These are phyloP conservation scores for Origma solitaria DNA, from an alignment of 2,113 vertebrate genomes.

Conservation along the genomic window DNA sequence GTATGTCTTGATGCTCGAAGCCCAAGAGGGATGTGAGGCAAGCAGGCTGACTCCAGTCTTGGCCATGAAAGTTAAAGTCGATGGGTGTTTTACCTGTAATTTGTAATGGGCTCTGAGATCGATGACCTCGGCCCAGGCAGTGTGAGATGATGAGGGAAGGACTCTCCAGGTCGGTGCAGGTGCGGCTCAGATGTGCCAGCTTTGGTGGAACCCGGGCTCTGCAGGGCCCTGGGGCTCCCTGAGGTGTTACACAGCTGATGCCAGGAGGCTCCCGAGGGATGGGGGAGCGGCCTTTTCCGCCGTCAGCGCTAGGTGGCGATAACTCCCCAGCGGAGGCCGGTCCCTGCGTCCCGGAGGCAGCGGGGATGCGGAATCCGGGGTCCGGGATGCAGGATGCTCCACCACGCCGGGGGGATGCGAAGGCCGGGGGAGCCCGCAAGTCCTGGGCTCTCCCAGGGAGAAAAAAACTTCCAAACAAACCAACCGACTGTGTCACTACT, in stretches of 20 bases:
- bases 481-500: neutral
- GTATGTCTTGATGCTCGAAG: neutral
- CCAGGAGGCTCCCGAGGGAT: rapidly evolving
- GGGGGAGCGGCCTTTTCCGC: neutral
- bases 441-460: neutral
- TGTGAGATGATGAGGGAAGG: too few species aligned
- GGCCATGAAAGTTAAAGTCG: neutral
- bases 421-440: neutral
- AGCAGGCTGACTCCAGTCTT: neutral
- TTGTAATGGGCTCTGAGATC: neutral
- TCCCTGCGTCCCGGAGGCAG: neutral
- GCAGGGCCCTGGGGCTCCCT: neutral
- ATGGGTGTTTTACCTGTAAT: neutral
- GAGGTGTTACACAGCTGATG: rapidly evolving
- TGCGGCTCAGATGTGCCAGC: rapidly evolving
- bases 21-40: rapidly evolving
- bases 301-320: constrained; percentile 30
- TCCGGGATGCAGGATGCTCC: too few species aligned
- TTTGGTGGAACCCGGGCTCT: neutral
- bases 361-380: neutral
- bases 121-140: neutral
- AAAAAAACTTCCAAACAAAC: neutral
- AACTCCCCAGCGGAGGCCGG: neutral
- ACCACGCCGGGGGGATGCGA: too few species aligned
- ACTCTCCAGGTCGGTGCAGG: rapidly evolving